Evolutionary conservation across 2,797 vertebrate species (phyloP).

Genomic region (Falco naumanni): DNA sequence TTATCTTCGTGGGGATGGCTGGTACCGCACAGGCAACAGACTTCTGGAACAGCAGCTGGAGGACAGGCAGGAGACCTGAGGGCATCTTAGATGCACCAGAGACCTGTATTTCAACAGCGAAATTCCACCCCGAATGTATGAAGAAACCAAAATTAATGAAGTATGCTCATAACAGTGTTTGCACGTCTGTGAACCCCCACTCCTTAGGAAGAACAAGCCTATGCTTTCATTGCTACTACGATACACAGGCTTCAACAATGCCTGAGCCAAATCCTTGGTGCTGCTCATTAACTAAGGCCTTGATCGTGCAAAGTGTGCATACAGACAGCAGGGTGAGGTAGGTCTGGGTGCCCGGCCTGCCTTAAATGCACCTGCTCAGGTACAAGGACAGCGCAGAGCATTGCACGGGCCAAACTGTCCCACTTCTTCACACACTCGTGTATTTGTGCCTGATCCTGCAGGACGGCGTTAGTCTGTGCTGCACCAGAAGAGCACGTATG

Average conservation of each 20-base stretch:
- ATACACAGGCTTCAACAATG: fast-evolving
- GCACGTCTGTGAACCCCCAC: background rate
- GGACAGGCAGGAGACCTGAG: background rate
- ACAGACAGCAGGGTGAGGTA: background rate
- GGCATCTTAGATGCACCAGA: background rate
- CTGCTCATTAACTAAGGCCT: background rate
- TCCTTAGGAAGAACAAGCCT: background rate
- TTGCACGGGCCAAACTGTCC: background rate
- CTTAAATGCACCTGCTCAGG: background rate
- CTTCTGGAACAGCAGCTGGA: background rate
- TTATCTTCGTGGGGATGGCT: background rate
- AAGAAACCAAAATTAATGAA: background rate
- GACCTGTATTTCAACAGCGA: background rate
- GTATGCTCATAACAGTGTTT: background rate
- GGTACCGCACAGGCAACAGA: background rate
- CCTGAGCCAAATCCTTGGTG: background rate
- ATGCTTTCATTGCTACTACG: background rate
- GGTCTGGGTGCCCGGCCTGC: background rate
- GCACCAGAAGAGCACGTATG: background rate
- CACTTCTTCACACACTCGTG: fast-evolving
- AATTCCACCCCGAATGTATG: background rate
- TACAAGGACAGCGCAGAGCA: background rate
- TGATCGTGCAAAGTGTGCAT: background rate
- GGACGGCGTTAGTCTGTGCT: background rate
- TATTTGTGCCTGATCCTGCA: background rate